Base-by-base conservation (phyloP, 2,797 vertebrate species). In the Apogon talboti region DNA sequence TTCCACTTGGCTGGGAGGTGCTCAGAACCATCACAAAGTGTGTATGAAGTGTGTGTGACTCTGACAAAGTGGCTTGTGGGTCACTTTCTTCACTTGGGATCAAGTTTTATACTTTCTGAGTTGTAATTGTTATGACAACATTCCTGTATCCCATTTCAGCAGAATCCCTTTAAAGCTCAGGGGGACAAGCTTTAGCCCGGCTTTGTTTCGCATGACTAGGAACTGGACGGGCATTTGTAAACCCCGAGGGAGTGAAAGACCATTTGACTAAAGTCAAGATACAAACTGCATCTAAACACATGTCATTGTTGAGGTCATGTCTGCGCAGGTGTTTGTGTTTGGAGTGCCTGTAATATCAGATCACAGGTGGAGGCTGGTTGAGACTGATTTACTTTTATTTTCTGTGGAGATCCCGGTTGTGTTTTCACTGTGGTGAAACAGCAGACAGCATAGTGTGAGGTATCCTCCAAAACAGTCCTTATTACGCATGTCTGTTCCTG, bases 131-230 rank as follows among this genome's bases (percentile, higher is more conserved):
- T 87, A 81, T 79, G 79, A 84, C 82, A 84, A 76, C 81, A 77
- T 56, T 54, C 46, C 55, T 80, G 67, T 86, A 85, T 92, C 80
- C 12, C 70, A 87, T 90, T 89, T 87, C 85, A 43, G 49, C 62
- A 50, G 50, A 84, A 84, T 83, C 78, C 69, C 76, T 76, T 87
- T 74, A 87, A 85, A 90, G 84, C 82, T 76, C 42, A 35, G 24
- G 46, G 78, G 71, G 65, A 64, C 46, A 60, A 78, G 78, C 72
- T 90, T 86, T 79, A 76, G 78, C 9, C 0, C 33, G 78, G 89
- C 66, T 90, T 90, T 88, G 87, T 86, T 88, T 91, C 56, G 60
- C 86, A 83, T 83, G 78, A 87, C 84, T 74, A 59, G 65, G 77
- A 87, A 85, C 79, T 84, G 63, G 79, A 85, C 62, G 49, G 76